Base-by-base conservation (phyloP, 64 coral and sea anemone species). In the Platygyra sinensis region DNA sequence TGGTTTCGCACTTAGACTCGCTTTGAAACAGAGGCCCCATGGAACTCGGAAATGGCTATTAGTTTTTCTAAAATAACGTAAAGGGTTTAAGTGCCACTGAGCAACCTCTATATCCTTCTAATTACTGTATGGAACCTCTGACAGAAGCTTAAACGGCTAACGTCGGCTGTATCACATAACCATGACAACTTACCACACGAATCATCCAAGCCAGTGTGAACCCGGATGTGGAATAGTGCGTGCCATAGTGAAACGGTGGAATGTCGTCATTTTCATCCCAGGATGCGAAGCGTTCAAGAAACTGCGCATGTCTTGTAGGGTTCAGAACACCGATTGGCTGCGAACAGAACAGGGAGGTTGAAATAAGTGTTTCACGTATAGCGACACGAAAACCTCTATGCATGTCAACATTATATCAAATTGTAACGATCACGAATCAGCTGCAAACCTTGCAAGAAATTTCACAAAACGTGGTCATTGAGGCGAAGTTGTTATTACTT, bases 211-310 rank as follows among this genome's bases (percentile, higher is more conserved):
- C 96, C 59, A 98, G 71, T 50, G 96, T 98, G 50, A 98, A 98
- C 3, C 96, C 92, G 62, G 89, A 98, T 24, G 96, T 98, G 27
- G 96, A 98, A 83, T 98, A 98, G 89, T 98, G 96, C 10, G 96
- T 98, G 18, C 96, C 96, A 69, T 98, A 98, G 87, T 98, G 96
- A 60, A 98, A 98, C 5, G 96, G 96, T 9, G 96, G 96, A 49
- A 98, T 98, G 79, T 98, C 96, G 33, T 98, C 96, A 86, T 98
- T 98, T 87, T 98, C 96, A 93, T 98, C 96, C 96, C 96, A 98
- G 9, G 96, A 98, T 32, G 96, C 96, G 77, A 92, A 94, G 20
- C 96, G 92, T 57, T 98, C 96, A 18, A 94, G 28, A 52, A 98
- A 98, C 79, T 98, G 96, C 72, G 77, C 93, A 86, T 98, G 96